These are phyloP conservation scores for Phrynocephalus guinanensis DNA, from an alignment of 2,797 vertebrate genomes.

Conservation along the genomic window DNA sequence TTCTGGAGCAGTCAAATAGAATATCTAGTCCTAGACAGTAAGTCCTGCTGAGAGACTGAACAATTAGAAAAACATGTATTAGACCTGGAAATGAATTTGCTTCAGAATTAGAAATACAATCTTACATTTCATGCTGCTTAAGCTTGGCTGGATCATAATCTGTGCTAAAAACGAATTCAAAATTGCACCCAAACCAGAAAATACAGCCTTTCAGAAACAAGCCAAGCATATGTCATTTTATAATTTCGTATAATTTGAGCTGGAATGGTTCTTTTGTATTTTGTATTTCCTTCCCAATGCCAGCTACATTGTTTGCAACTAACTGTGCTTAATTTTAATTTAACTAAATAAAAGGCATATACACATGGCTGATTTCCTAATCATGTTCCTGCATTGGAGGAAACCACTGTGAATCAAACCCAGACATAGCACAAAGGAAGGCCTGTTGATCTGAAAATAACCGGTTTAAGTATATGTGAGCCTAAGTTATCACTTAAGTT, in stretches of 20 bases:
- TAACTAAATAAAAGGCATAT: conserved; percentile 35
- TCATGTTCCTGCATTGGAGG: background rate
- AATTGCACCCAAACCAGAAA: background rate
- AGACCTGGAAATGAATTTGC: background rate
- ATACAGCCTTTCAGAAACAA: background rate
- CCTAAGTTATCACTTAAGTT: conserved; percentile 12
- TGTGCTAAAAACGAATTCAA: background rate
- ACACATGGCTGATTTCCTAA: background rate
- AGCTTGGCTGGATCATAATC: background rate
- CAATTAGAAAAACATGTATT: background rate
- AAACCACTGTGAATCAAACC: background rate
- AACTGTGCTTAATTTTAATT: conserved; percentile 39
- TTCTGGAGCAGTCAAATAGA: background rate
- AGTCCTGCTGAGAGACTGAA: background rate
- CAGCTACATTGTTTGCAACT: background rate
- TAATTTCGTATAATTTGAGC: background rate
- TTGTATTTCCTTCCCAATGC: background rate
- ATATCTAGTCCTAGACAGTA: background rate
- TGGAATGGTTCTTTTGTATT: background rate
- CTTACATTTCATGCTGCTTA: background rate
- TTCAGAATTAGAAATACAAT: background rate
- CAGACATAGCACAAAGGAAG: accelerated
- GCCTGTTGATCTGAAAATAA: background rate
- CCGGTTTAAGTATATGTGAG: conserved; percentile 34
- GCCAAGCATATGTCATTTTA: background rate